Base-by-base conservation (phyloP, 2,888 invertebrate genomes). In the Nymphalis c-album region DNA sequence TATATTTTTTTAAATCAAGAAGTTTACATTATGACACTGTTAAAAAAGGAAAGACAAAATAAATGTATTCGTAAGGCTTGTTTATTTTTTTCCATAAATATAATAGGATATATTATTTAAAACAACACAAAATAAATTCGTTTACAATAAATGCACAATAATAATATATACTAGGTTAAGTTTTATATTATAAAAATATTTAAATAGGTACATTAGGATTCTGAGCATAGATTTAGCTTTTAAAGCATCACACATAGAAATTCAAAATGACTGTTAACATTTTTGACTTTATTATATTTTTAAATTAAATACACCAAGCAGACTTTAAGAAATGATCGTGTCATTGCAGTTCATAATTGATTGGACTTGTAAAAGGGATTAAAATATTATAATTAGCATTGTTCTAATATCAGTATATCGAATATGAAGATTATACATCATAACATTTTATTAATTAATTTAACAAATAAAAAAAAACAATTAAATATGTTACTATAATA, bases 101-200 rank as follows among this genome's bases (percentile, higher is more conserved):
- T 55, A 55, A 76, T 78, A 77, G 76, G 77, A 72, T 79, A 79
- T 79, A 68, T 62, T 71, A 70, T 74, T 76, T 73, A 76, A 80
- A 80, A 77, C 76, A 86, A 86, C 84, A 86, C 77, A 85, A 90
- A 88, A 87, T 90, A 91, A 91, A 91, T 91, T 91, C 91, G 88
- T 85, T 89, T 86, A 85, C 82, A 86, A 85, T 91, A 91, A 91
- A 91, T 91, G 91, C 91, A 88, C 67, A 71, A 65, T 64, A 68
- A 65, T 64, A 68, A 71, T 63, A 78, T 77, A 78, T 76, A 77
- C 76, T 78, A 79, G 58, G 73, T 74, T 78, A 75, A 76, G 71
- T 77, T 77, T 71, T 73, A 76, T 78, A 77, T 75, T 84, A 86
- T 73, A 86, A 84, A 87, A 85, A 85, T 85, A 85, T 77, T 81